Percentiles rank a stretch among this genome's conserved stretches.
Conservation (phyloP, 64 coral and sea anemone species). For the Porites australiensis region DNA sequence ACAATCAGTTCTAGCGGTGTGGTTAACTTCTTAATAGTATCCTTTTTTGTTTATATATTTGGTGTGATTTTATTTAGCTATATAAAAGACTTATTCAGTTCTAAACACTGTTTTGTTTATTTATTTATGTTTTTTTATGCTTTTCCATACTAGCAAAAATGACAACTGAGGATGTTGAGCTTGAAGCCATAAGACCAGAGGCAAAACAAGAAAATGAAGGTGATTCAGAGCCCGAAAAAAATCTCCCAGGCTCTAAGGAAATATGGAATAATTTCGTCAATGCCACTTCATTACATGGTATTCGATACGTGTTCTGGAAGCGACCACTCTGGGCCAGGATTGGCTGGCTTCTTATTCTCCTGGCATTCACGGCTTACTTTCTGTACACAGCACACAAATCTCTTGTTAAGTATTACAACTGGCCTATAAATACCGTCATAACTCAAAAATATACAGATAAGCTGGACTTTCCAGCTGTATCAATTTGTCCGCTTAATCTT, state of each 20-base stretch:
- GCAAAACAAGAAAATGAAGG: neutral
- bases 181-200: neutral
- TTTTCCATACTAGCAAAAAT: no score
- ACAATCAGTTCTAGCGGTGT: no score
- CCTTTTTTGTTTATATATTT: no score
- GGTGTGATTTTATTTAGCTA: no score
- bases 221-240: neutral
- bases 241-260: neutral
- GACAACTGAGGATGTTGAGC: neutral
- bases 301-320: constrained; percentile 18
- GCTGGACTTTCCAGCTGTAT: constrained; percentile 26
- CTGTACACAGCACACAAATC: constrained; percentile 12
- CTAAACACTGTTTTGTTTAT: no score
- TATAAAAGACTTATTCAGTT: no score
- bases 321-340: constrained; percentile 16
- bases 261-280: constrained; percentile 22
- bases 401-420: neutral
- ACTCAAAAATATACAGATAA: constrained; percentile 1
- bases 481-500: constrained; percentile 35
- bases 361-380: constrained; percentile 20
- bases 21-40: no score
- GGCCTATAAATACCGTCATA: constrained; percentile 27
- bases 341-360: constrained; percentile 28
- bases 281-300: constrained; percentile 54
- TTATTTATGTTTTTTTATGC: no score